Base-by-base conservation (phyloP, 2,797 vertebrate species). In the Gymnopithys bicolor region DNA sequence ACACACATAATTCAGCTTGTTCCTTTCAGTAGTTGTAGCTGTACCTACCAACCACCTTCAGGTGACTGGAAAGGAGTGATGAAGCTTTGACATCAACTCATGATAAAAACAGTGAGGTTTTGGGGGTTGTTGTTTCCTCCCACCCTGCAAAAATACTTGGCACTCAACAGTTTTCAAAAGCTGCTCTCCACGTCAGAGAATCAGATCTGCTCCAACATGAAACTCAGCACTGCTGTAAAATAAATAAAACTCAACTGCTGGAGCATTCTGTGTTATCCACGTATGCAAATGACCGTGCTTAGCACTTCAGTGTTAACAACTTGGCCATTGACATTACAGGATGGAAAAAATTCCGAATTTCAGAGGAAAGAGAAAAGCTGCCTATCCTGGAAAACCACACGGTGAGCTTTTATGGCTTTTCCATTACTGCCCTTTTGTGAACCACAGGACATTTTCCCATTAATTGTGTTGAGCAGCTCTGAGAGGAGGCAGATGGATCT, bases 291-390 rank as follows among this genome's bases (percentile, higher is more conserved):
- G 12, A 37, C 43, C 3, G 4, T 32, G 46, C 75, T 84, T 78
- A 79, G 39, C 89, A 88, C 76, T 15, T 76, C 69, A 56, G 45
- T 59, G 80, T 58, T 78, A 94, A 86, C 58, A 75, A 25, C 62
- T 11, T 33, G 24, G 52, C 73, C 53, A 56, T 59, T 89, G 69
- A 75, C 60, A 63, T 24, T 45, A 83, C n/a, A 32, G 19, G 28
- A 35, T 78, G 84, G 69, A 59, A 87, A 85, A 84, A 87, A 37
- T 0, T 0, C 19, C 46, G 51, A 55, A 45, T 91, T 93, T 86
- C 73, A 96, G 83, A 91, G 82, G 75, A 75, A 86, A 80, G 78
- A 86, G 39, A 53, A 71, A 91, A 89, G 81, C 56, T 92, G 71
- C 49, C 71, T 77, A 41, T 19, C 19, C 60, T 89, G 84, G 73